Base-by-base conservation (phyloP, 1,140 invertebrate genomes). In the Paracyclopina nana region DNA sequence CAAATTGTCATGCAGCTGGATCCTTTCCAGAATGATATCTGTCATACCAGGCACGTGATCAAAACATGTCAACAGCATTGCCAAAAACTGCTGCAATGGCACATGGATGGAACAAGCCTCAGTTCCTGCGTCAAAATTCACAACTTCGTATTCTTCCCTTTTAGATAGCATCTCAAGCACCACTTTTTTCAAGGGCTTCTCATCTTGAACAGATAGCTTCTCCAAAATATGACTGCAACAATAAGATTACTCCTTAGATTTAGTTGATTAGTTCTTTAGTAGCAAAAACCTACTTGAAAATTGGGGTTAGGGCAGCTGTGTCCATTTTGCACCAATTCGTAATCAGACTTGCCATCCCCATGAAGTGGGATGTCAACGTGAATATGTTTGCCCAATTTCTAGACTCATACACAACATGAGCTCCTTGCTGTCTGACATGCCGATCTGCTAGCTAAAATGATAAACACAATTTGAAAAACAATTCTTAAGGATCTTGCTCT, bases 381-480 rank as follows among this genome's bases (percentile, higher is more conserved):
- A 97, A 97, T 0, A 88, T 92, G 1, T 84, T 83, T 65, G 98
- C 92, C 92, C 92, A 98, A 63, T 98, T 94, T 30, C 20, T 11
- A 0, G 88, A 86, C 65, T 98, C 94, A 68, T 86, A 97, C 61
- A 97, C 87, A 73, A 97, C 84, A 62, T 99, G 94, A 59, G 92
- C 86, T 0, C 83, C 85, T 2, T 85, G 79, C 70, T 96, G 84
- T 38, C 34, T 2, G n/a, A 16, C 20, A 9, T 16, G 20, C 14
- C n/a, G 34, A 20, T 38, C 34, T 20, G 34, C 14, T 20, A 38
- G 20, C 34, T 38, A 20, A 38, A 38, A 9, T 9, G 29, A 14
- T 9, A 31, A 14, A 9, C 9, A 9, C 29, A 31, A 14, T 31
- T 31, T 31, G 9, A 31, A 31, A 31, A 31, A 31, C 29, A 31